Evolutionary conservation across 2,113 vertebrate species (phyloP), one percentile per base, ranked within the genome.

Genomic region (Zosterops lateralis): DNA sequence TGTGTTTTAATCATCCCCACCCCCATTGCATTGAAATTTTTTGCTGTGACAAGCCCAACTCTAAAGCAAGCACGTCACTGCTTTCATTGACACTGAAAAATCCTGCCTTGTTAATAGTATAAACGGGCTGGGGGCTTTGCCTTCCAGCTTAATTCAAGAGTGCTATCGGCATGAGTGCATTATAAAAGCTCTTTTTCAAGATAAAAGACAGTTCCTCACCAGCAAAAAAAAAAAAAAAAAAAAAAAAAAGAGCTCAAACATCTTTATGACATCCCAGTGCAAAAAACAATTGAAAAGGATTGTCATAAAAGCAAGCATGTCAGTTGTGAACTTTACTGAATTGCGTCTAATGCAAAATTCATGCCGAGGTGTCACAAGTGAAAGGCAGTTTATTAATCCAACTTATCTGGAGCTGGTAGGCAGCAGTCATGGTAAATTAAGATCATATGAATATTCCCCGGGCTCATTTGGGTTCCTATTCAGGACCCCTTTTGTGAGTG

Each of bases 341-440:
- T 97, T 92, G 86, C 91, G 86, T 67, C 75, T 95, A 96, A 96
- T 95, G 94, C 87, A 97, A 96, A 97, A 96, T 97, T 97, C 96
- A 96, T 95, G 76, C 75, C 3, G 78, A 85, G 85, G 85, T 91
- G 93, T 92, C 87, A 91, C 79, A 64, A 89, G 75, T 42, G 32
- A 96, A 95, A 96, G 92, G 74, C 86, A 77, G 90, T 93, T 96
- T 96, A 93, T 95, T 96, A 95, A 92, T 95, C 81, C 81, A 93
- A 21, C 81, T 92, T 90, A 70, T 91, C 80, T 71, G 73, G 75
- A 90, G 68, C 68, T 84, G 77, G 89, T 76, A 91, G 92, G 95
- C 84, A 93, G 84, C 66, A 89, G 92, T 89, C 70, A 62, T 62
- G 92, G 47, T 76, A 78, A 74, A 68, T 94, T 84, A 95, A 73